Base-by-base conservation (phyloP, 1,140 invertebrate species). In the Sarcophaga bullata region DNA sequence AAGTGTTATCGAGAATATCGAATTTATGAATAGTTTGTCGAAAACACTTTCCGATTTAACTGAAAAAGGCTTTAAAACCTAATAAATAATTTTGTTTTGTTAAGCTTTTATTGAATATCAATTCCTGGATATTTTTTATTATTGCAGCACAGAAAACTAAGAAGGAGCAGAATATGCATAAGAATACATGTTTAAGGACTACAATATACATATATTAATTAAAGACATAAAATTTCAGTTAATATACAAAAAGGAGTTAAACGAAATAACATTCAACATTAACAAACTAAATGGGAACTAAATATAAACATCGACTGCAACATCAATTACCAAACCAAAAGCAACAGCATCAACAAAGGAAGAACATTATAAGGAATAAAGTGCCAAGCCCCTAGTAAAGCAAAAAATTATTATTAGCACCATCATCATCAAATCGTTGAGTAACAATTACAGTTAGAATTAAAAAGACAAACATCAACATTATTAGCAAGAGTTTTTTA, bases 381-480 rank as follows among this genome's bases (percentile, higher is more conserved):
- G 80, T 80, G 80, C 80, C 80, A 80, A 80, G 52, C 58, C 80
- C 80, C 80, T 68, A 68, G 62, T 68, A 68, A 37, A 37, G n/a
- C n/a, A 19, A 68, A 17, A 10, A 58, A 58, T 68, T 8, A 25
- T 73, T 17, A 73, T 73, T 73, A 73, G 46, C 17, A 17, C 13
- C 46, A 73, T 10, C 46, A 73, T 37, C 4, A 37, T 37, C 25
- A 37, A 37, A 37, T 37, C 25, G 25, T 37, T 37, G 25, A 37
- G 25, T 37, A 37, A 37, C 25, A 37, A 37, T 37, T 37, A 37
- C 4, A 37, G 4, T 37, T 37, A 37, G 25, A 37, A 37, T 37
- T 37, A 37, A 37, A 37, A 37, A 37, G 25, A 37, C 25, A 37
- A 37, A 37, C 6, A 19, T n/a, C 73, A 75, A 37, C 73, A 49